Conservation (phyloP, 2,113 vertebrate genomes). For the Cyprinus carpio region DNA sequence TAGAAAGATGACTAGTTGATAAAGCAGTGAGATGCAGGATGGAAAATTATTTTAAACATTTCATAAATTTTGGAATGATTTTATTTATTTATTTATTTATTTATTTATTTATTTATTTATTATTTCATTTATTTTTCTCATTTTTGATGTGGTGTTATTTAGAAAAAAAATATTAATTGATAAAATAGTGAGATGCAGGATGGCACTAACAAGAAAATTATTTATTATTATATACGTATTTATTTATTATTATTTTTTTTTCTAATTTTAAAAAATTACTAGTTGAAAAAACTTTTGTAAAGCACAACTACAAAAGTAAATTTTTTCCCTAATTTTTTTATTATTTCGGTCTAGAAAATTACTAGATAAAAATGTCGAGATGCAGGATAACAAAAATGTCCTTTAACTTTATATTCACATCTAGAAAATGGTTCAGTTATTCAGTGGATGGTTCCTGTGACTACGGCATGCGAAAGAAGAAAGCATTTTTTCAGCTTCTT, state of each 20-base stretch:
- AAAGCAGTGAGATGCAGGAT: not conserved
- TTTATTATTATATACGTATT: not conserved
- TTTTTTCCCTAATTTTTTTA: no score
- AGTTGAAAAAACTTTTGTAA: no score
- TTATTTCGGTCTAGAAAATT: not conserved
- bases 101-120: not conserved
- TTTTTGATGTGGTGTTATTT: not conserved
- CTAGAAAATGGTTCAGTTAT: no score
- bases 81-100: not conserved
- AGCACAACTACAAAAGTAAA: not conserved
- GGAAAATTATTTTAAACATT: not conserved
- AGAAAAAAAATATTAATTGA: not conserved
- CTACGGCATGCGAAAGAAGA: not conserved
- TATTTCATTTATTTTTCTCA: not conserved
- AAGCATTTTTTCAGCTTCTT: not conserved
- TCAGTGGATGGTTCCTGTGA: not conserved
- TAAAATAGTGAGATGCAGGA: not conserved
- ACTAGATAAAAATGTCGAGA: not conserved
- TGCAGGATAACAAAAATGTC: no score
- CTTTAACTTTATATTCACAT: no score
- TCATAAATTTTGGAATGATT: not conserved
- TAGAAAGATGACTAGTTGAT: not conserved
- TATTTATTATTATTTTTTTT: not conserved
- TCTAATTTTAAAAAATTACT: no score
- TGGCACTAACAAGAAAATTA: not conserved